Evolutionary conservation across 2,888 invertebrate genomes (phyloP).

Genomic region (Ophioninae sp.): DNA sequence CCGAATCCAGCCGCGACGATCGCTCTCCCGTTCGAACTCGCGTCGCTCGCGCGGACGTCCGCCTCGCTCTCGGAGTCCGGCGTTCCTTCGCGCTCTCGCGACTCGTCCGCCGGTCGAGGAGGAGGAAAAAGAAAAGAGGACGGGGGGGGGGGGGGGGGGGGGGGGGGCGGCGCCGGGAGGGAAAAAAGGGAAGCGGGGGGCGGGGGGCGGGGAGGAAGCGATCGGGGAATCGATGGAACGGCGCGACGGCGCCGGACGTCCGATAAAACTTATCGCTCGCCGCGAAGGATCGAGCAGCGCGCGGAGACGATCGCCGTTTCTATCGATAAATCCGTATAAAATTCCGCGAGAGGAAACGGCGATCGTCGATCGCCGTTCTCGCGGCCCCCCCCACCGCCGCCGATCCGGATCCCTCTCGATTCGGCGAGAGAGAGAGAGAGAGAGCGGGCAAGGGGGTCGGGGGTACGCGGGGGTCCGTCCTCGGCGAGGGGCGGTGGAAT

Average conservation of each 20-base stretch:
- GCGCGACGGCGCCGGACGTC: slow-evolving; percentile 74
- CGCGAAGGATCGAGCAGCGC: slow-evolving; percentile 51
- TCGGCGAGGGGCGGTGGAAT: no score
- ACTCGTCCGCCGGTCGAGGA: no score
- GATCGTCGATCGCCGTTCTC: slow-evolving; percentile 49
- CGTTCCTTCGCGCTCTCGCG: no score
- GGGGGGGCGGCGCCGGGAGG: no score
- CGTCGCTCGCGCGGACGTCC: background rate
- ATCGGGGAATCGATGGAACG: slow-evolving; percentile 73
- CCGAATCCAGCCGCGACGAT: slow-evolving; percentile 27
- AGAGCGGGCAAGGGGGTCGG: no score
- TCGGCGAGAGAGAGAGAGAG: no score
- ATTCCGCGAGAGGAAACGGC: slow-evolving; percentile 47
- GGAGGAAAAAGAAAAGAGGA: background rate
- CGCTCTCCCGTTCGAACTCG: slow-evolving; percentile 18
- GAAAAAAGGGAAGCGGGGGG: slow-evolving; percentile 1
- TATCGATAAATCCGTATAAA: slow-evolving; percentile 29
- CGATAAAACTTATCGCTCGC: slow-evolving; percentile 74
- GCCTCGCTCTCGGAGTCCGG: no score
- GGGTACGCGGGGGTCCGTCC: no score
- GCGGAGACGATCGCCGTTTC: no score
- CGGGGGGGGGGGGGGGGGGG: background rate
- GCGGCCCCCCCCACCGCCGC: slow-evolving; percentile 6
- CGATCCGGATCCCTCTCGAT: no score
- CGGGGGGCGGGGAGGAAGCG: slow-evolving; percentile 59